Base-by-base conservation (phyloP, 2,888 invertebrate species). In the Formica aserva region DNA sequence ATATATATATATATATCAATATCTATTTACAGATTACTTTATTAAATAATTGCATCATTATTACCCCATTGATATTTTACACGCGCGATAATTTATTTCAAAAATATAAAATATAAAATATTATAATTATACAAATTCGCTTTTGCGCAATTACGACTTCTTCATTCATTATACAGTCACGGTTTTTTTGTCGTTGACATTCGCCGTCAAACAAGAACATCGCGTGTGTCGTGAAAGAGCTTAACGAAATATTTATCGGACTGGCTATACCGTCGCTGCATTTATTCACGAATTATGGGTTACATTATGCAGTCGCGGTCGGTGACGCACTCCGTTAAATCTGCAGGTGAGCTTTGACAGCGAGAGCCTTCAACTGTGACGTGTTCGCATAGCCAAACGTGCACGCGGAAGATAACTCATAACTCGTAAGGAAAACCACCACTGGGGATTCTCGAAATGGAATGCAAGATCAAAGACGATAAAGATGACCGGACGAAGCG, bases 391-490 rank as follows among this genome's bases (percentile, higher is more conserved):
- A n/a, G 63, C 38, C 26, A 74, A 72, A 84, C 72, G 81, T 65
- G 63, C 74, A 35, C 32, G 32, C 55, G 74, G 8, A 71, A 65
- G 88, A 88, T 88, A 86, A 88, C 85, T 88, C 88, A 88, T 88
- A 88, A 88, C 60, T 80, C 60, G 71, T 48, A 80, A 80, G 57
- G 78, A 80, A 80, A 71, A 62, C 86, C 88, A 29, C 55, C 4
- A n/a, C 52, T n/a, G n/a, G 22, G 81, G 29, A 71, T 32, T 45
- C 35, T 86, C 83, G 82, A 88, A 86, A 86, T 76, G 71, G 88
- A 88, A 88, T 88, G 82, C 29, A 63, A 87, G 84, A 88, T 88
- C 88, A 88, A 88, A 88, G 89, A 71, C 67, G 9, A 45, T 55
- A 78, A 55, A 63, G 52, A 78, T 22, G 29, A 6, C 15, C 60